phyloP scores from a whole-genome alignment of 2,113 vertebrate species.

The Plectropomus leopardus region DNA sequence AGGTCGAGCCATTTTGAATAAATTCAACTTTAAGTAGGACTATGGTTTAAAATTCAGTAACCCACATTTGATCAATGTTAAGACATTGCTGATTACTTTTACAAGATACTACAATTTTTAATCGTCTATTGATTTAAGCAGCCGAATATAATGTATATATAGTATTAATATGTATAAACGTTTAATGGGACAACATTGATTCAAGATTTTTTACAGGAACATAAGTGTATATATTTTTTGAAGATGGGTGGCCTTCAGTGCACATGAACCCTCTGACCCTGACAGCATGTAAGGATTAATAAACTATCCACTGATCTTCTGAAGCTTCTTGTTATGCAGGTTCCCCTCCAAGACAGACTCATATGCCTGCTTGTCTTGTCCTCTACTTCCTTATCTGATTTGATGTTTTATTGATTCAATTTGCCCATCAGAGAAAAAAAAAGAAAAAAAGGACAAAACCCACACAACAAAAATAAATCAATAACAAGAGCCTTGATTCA shows the following conservation, averaged over 20 bases:
- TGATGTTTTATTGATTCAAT: conserved; percentile 58
- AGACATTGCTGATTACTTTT: background rate
- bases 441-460: background rate
- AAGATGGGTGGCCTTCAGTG: background rate
- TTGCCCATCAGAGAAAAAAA: conserved; percentile 44
- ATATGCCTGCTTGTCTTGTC: conserved; percentile 25
- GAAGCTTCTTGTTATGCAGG: conserved; percentile 47
- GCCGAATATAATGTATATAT: background rate
- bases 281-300: background rate
- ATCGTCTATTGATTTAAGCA: background rate
- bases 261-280: background rate
- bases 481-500: conserved; percentile 87
- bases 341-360: conserved; percentile 30
- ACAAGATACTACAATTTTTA: background rate
- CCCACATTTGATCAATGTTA: background rate
- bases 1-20: background rate
- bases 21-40: background rate
- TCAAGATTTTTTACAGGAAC: background rate
- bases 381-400: conserved; percentile 49
- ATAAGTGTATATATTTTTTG: background rate
- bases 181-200: background rate
- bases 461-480: conserved; percentile 41
- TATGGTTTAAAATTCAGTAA: background rate
- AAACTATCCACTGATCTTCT: conserved; percentile 9
- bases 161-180: background rate